A percentile compares a stretch with the other conserved stretches of the same genome.
These are phyloP conservation scores for Hiodon tergisus DNA, from an alignment of 2,113 vertebrate species.

Conservation along the genomic window DNA sequence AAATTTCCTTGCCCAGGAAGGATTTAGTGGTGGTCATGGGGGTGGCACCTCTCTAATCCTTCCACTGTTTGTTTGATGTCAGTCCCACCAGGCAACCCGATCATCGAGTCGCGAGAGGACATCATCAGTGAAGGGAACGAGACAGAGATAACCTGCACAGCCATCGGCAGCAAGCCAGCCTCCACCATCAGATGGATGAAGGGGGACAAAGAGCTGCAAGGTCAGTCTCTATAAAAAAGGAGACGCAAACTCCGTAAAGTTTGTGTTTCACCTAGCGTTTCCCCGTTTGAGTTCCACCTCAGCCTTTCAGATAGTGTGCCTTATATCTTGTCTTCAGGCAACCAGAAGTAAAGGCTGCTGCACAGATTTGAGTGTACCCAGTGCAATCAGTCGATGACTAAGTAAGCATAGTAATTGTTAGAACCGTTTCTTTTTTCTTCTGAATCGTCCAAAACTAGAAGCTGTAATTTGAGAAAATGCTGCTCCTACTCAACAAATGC, in stretches of 20 bases:
- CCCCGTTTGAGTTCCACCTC: background rate
- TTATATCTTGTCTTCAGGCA: too few relatives aligned
- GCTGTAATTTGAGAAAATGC: background rate
- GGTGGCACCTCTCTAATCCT: background rate
- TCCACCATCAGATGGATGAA: slow-evolving; percentile 94
- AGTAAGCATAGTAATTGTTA: background rate
- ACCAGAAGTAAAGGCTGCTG: too few relatives aligned
- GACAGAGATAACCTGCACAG: slow-evolving; percentile 91
- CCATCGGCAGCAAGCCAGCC: slow-evolving; percentile 92
- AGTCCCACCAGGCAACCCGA: slow-evolving; percentile 92
- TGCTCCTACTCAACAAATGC: background rate
- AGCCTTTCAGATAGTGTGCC: too few relatives aligned
- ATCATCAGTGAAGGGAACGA: slow-evolving; percentile 84
- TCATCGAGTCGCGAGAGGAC: slow-evolving; percentile 90
- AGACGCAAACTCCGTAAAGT: background rate
- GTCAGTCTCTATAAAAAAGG: slow-evolving; percentile 44
- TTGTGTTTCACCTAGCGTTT: background rate
- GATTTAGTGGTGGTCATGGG: too few relatives aligned
- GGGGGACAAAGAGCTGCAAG: slow-evolving; percentile 85
- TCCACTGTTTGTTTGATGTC: slow-evolving; percentile 7
- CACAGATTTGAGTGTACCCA: background rate
- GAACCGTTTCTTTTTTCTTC: too few relatives aligned
- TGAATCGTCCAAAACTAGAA: background rate
- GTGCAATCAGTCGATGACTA: background rate
- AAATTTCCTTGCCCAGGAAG: background rate